phyloP scores from a whole-genome alignment of 1,140 invertebrate species.

The Diachasma alloeum region DNA sequence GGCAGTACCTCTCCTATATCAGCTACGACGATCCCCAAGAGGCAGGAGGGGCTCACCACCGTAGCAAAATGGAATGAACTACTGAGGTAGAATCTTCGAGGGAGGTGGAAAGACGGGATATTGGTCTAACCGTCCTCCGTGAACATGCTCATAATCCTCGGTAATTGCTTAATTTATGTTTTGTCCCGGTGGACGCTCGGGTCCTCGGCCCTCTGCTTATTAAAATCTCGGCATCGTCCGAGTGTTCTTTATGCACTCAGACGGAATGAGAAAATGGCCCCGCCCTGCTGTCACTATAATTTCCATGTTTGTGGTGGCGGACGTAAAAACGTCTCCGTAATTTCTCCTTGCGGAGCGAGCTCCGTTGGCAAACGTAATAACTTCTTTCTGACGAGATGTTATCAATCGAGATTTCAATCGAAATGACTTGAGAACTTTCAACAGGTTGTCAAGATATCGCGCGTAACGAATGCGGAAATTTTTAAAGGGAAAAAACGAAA shows the following conservation, averaged over 20 bases:
- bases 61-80: too few species aligned
- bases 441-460: too few species aligned
- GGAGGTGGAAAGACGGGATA: constrained; percentile 23
- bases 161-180: constrained; percentile 60
- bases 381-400: too few species aligned
- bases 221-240: constrained; percentile 35
- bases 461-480: too few species aligned
- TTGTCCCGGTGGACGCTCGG: constrained; percentile 27
- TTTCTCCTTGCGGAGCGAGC: not conserved
- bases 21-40: not conserved
- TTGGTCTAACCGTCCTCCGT: constrained; percentile 25
- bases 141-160: constrained; percentile 46
- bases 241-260: constrained; percentile 29
- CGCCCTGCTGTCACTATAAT: not conserved
- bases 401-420: too few species aligned
- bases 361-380: too few species aligned
- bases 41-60: too few species aligned
- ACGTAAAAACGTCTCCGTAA: too few species aligned
- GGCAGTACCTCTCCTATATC: not conserved
- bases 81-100: not conserved
- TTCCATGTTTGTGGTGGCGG: not conserved
- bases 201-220: constrained; percentile 29
- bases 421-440: too few species aligned
- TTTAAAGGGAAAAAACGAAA: too few species aligned
- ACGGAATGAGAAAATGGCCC: not conserved